phyloP scores from a whole-genome alignment of 2,888 invertebrate species.

The Limnephilus marmoratus region DNA sequence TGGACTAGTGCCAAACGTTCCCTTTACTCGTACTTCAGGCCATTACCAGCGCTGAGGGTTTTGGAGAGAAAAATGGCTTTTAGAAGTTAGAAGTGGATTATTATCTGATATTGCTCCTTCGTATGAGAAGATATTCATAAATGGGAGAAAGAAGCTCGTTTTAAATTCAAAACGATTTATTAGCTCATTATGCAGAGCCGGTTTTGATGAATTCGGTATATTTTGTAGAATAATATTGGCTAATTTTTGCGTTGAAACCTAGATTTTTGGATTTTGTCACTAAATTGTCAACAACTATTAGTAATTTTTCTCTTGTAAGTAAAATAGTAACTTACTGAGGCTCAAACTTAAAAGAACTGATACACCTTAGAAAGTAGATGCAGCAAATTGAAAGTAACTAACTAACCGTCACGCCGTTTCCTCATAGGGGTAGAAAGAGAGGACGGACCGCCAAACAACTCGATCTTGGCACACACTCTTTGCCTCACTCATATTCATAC shows the following conservation, averaged over 20 bases:
- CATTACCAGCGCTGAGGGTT: neutral
- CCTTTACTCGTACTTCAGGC: neutral
- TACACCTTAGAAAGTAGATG: too few species aligned
- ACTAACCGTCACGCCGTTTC: too few species aligned
- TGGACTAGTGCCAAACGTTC: neutral
- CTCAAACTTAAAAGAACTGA: neutral
- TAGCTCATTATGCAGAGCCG: neutral
- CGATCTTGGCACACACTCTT: too few species aligned
- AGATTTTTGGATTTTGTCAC: too few species aligned
- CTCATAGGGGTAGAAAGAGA: too few species aligned
- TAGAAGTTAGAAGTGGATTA: constrained; percentile 2
- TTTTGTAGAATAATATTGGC: neutral
- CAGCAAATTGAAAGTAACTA: too few species aligned
- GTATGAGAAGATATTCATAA: neutral
- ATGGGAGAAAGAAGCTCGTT: neutral
- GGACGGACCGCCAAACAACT: too few species aligned
- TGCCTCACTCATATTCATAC: too few species aligned
- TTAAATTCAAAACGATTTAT: neutral
- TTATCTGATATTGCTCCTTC: neutral
- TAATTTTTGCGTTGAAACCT: neutral
- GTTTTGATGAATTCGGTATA: neutral
- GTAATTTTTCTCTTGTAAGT: neutral
- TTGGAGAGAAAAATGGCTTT: neutral
- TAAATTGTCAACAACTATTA: too few species aligned
- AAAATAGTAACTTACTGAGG: neutral